Base-by-base conservation (phyloP, 2,113 vertebrate species). In the Microtus richardsoni region DNA sequence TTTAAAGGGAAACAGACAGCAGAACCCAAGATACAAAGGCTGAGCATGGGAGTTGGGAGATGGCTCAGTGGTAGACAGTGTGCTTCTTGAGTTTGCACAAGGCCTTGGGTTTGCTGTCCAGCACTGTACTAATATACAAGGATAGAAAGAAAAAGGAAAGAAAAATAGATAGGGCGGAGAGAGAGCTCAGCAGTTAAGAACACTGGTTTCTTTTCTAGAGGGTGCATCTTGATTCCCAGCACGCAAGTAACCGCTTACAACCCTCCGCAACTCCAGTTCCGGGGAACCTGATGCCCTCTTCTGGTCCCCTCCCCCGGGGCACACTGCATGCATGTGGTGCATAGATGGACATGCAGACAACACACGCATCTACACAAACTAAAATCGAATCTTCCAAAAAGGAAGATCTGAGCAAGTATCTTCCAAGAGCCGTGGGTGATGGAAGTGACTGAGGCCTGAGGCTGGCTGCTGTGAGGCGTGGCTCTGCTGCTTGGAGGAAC, bases 21-120 rank as follows among this genome's bases (percentile, higher is more conserved):
- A 26, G n/a, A 71, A 26, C 60, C 58, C 33, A 17, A 70, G 82
- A 41, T 39, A 60, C 78, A 60, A 58, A n/a, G 41, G 6, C 12
- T 0, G 49, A 66, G 9, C 26, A 14, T 2, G 47, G 8, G 1
- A 0, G 2, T 36, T 82, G 71, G 49, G 30, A 19, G 2, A 16
- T 47, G 83, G 26, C 83, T 66, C 39, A 21, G 41, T 33, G 30
- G 17, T 68, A 36, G 62, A 44, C 0, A 47, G 83, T 19, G 5
- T 47, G 49, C 10, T 49, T 68, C 8, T 33, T 4, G 12, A 47
- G 26, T 19, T 5, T 47, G 62, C 9, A 66, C 28, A 66, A 44
- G 60, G 28, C 82, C 60, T 30, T 28, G 82, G 82, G 26, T 36
- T 47, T 47, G 60, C 14, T 30, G 17, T 66, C 83, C 8, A 10